A percentile compares a stretch with the other conserved stretches of the same genome.
These are phyloP conservation scores for Blastobasis lacticolella DNA, from an alignment of 2,888 invertebrate species.

Conservation along the genomic window DNA sequence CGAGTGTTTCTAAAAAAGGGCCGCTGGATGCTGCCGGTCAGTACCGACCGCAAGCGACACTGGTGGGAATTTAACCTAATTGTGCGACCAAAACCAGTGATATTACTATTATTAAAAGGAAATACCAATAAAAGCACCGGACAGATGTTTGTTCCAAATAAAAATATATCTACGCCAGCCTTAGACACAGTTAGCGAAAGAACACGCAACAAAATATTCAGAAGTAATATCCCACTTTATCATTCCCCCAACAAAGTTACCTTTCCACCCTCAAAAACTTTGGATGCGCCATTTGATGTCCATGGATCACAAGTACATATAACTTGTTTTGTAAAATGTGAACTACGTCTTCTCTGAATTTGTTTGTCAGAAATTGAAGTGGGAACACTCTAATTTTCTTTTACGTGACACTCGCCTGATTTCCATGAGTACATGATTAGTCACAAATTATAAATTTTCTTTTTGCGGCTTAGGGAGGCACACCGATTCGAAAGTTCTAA, in stretches of 20 bases:
- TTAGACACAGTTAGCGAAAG: neutral
- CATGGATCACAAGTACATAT: constrained; percentile 11
- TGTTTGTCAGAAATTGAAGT: neutral
- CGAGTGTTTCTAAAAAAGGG: too few species aligned
- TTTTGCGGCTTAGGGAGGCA: neutral
- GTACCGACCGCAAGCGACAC: neutral
- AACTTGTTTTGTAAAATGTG: constrained; percentile 7
- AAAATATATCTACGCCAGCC: neutral
- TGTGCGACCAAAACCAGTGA: neutral
- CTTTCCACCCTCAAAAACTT: constrained; percentile 6
- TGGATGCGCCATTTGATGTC: constrained; percentile 11
- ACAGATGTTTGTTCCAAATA: neutral
- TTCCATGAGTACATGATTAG: neutral
- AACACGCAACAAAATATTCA: constrained; percentile 1
- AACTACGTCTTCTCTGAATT: constrained; percentile 1
- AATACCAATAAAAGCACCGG: neutral
- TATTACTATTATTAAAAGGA: neutral
- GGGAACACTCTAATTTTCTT: neutral
- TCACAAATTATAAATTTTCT: neutral
- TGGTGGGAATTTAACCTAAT: neutral
- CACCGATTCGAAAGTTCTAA: neutral
- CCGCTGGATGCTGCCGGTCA: too few species aligned
- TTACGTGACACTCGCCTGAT: neutral
- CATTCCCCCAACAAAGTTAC: constrained; percentile 8
- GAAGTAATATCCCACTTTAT: constrained; percentile 10